A percentile compares a stretch with the other conserved stretches of the same genome.
phyloP scores from a whole-genome alignment of 2,113 vertebrate species.

The Aplodontia rufa region DNA sequence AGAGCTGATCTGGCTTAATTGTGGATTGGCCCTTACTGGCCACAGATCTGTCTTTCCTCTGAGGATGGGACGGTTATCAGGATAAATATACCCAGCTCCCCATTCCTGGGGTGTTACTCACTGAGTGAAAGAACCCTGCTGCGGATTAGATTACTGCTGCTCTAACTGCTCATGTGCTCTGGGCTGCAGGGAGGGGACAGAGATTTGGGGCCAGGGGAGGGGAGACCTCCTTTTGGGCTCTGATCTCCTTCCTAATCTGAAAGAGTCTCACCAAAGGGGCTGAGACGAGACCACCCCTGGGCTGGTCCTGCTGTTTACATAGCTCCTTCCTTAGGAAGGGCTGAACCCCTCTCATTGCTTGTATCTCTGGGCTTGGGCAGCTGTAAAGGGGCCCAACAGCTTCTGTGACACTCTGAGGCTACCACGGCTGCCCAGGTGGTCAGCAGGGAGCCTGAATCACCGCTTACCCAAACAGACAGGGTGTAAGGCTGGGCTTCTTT shows the following conservation, averaged over 20 bases:
- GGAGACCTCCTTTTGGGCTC: neutral
- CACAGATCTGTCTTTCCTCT: slow-evolving; percentile 69
- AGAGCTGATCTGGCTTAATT: slow-evolving; percentile 13
- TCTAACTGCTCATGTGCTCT: neutral
- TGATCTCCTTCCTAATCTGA: slow-evolving; percentile 61
- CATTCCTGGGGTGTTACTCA: slow-evolving; percentile 88
- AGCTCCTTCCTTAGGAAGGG: slow-evolving; percentile 21
- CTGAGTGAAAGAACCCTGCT: slow-evolving; percentile 73
- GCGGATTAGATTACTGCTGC: slow-evolving; percentile 82
- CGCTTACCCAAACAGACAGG: neutral
- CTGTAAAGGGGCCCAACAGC: neutral
- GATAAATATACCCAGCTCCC: slow-evolving; percentile 86
- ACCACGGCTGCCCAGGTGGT: neutral
- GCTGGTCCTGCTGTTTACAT: slow-evolving; percentile 35
- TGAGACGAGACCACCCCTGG: neutral
- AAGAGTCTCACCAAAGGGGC: slow-evolving; percentile 51
- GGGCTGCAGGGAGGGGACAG: neutral
- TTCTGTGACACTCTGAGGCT: neutral
- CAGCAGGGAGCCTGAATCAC: neutral
- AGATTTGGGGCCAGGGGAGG: neutral
- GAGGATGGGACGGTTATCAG: slow-evolving; percentile 66
- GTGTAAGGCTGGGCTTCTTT: neutral
- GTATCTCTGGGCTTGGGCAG: neutral
- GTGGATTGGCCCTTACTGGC: slow-evolving; percentile 49
- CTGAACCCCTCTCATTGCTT: neutral